A percentile compares a stretch with the other conserved stretches of the same genome.
phyloP scores from a whole-genome alignment of 37 sponge, comb jelly and placozoan species.

The Axinella damicornis region DNA sequence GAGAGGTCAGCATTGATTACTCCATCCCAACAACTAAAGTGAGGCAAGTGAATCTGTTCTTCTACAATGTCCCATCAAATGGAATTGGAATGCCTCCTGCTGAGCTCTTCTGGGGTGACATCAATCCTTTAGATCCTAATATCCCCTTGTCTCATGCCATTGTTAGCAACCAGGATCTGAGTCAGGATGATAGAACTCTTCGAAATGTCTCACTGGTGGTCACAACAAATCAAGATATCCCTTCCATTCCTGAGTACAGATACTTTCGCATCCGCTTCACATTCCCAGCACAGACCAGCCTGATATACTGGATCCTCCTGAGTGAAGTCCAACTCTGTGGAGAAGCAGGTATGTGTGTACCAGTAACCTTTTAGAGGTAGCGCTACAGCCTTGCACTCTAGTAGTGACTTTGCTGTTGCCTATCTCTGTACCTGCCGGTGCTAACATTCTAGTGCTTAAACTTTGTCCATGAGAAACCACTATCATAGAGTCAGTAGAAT shows the following conservation, averaged over 20 bases:
- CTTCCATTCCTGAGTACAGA: not conserved
- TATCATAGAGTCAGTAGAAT: too few relatives aligned
- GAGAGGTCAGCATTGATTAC: not conserved
- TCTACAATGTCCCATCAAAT: slow-evolving; percentile 51
- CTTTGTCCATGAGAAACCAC: too few relatives aligned
- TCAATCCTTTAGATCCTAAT: not conserved
- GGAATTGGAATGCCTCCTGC: slow-evolving; percentile 56
- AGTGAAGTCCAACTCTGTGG: slow-evolving; percentile 63
- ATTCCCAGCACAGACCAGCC: slow-evolving; percentile 7
- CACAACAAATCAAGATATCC: not conserved
- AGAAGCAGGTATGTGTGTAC: too few relatives aligned
- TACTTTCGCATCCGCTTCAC: not conserved
- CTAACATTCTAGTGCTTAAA: too few relatives aligned
- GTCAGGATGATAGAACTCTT: slow-evolving; percentile 15
- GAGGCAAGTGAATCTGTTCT: slow-evolving; percentile 48
- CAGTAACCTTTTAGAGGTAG: too few relatives aligned
- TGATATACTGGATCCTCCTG: slow-evolving; percentile 14
- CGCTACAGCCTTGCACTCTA: too few relatives aligned
- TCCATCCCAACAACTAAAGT: not conserved
- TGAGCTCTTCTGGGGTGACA: not conserved
- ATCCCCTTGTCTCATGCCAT: slow-evolving; percentile 21
- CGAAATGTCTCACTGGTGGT: slow-evolving; percentile 42
- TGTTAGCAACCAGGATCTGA: slow-evolving; percentile 42
- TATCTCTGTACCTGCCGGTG: too few relatives aligned
- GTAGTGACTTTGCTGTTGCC: too few relatives aligned